These are phyloP conservation scores for Pyrrhia umbra DNA, from an alignment of 2,888 invertebrate species.

Conservation along the genomic window DNA sequence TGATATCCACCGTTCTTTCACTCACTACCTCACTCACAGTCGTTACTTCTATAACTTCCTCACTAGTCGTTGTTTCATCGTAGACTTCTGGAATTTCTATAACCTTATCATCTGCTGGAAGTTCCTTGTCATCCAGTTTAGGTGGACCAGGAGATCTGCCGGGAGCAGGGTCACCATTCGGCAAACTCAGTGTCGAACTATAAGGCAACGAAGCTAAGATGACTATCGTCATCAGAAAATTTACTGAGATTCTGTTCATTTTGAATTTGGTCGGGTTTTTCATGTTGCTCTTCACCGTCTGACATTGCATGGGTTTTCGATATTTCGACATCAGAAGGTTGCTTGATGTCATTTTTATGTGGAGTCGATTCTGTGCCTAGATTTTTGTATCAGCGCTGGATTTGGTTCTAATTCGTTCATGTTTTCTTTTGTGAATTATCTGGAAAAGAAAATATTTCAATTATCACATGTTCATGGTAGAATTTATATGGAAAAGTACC, in stretches of 20 bases:
- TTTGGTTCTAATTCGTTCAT: constrained; percentile 49
- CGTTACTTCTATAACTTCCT: constrained; percentile 76
- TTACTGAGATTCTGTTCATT: constrained; percentile 71
- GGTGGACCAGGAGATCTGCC: constrained; percentile 92
- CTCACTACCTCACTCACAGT: constrained; percentile 70
- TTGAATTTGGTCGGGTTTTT: constrained; percentile 72
- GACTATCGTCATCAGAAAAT: constrained; percentile 71
- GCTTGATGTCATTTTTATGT: constrained; percentile 63
- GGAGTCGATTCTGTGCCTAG: constrained; percentile 9
- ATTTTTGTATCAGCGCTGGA: constrained; percentile 19
- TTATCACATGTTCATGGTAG: neutral
- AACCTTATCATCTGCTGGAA: constrained; percentile 57
- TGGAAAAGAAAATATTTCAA: constrained; percentile 52
- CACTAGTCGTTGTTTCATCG: constrained; percentile 68
- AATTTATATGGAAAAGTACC: neutral
- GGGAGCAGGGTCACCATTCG: constrained; percentile 92
- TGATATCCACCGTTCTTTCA: constrained; percentile 66
- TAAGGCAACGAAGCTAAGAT: constrained; percentile 83
- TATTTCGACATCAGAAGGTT: constrained; percentile 51
- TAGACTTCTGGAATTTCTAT: constrained; percentile 56
- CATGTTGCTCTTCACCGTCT: constrained; percentile 61
- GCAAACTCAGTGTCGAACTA: constrained; percentile 81
- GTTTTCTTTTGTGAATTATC: constrained; percentile 56
- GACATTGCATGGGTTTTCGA: constrained; percentile 58
- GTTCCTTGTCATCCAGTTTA: constrained; percentile 45